Evolutionary conservation across 2,888 invertebrate species (phyloP).

Genomic region (Lasioglossum pauxillum): DNA sequence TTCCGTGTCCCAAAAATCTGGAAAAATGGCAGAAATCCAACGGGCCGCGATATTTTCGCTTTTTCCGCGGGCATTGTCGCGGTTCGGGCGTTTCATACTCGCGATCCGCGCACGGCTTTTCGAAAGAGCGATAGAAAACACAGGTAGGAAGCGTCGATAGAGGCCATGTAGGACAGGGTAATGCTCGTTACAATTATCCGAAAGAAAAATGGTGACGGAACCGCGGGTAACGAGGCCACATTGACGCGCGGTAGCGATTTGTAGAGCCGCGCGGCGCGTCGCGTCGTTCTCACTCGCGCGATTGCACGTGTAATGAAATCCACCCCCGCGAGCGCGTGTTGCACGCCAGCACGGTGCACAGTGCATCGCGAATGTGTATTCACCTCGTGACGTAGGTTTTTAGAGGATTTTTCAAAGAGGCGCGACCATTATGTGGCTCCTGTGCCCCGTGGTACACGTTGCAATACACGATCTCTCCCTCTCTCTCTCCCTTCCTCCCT

Average conservation of each 20-base stretch:
- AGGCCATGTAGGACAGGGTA: not conserved
- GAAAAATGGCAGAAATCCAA: not conserved
- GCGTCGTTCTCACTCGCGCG: constrained; percentile 8
- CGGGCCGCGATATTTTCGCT: not conserved
- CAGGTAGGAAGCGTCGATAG: not conserved
- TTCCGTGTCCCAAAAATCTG: not conserved
- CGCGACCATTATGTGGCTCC: constrained; percentile 34
- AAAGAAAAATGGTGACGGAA: constrained; percentile 17
- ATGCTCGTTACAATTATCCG: constrained; percentile 47
- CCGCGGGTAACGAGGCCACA: constrained; percentile 50
- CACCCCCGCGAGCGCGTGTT: not conserved
- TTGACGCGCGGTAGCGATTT: constrained; percentile 41
- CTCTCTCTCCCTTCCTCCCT: not conserved
- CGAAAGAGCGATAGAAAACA: constrained; percentile 1
- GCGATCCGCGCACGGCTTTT: not conserved
- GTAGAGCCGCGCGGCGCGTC: constrained; percentile 3
- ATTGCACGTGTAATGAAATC: constrained; percentile 59
- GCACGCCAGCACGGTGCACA: not conserved
- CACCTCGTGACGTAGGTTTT: constrained; percentile 31
- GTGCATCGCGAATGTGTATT: constrained; percentile 15
- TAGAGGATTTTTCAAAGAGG: constrained; percentile 42
- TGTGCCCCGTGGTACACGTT: constrained; percentile 9
- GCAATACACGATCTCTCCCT: constrained; percentile 27
- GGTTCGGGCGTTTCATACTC: not conserved
- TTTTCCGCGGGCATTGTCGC: not conserved